These are phyloP conservation scores for Heterodera carotae DNA, from an alignment of 1,140 invertebrate species.

Conservation along the genomic window DNA sequence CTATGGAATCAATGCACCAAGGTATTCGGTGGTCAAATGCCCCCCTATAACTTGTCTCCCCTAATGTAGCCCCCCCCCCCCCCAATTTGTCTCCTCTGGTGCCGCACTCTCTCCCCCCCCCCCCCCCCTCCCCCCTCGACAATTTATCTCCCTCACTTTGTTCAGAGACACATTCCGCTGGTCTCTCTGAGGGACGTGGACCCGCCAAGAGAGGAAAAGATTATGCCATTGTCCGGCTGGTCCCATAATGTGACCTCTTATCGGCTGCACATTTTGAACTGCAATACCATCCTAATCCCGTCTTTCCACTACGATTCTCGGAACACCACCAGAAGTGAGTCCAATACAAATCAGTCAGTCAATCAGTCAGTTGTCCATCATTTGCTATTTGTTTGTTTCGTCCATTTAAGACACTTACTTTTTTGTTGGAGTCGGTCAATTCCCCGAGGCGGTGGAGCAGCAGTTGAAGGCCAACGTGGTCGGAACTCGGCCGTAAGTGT, in stretches of 20 bases:
- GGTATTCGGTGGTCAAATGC: no score
- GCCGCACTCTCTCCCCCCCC: not conserved
- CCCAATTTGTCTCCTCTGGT: no score
- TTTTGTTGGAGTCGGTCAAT: slow-evolving; percentile 57
- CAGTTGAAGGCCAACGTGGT: slow-evolving; percentile 55
- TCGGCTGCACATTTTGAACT: slow-evolving; percentile 59
- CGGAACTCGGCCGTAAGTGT: slow-evolving; percentile 44
- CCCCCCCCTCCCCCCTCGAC: no score
- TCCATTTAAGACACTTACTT: slow-evolving; percentile 56
- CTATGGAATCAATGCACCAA: slow-evolving; percentile 56
- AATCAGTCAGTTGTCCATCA: no score
- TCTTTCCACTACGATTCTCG: slow-evolving; percentile 50
- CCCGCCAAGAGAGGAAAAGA: slow-evolving; percentile 58
- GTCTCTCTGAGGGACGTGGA: slow-evolving; percentile 56
- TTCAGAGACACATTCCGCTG: slow-evolving; percentile 49
- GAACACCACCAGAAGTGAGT: slow-evolving; percentile 43
- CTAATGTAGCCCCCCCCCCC: no score
- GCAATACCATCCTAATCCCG: slow-evolving; percentile 60
- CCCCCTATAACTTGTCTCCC: no score
- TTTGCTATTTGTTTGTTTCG: not conserved
- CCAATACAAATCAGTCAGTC: slow-evolving; percentile 5
- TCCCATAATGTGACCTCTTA: slow-evolving; percentile 57
- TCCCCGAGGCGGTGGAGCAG: slow-evolving; percentile 56
- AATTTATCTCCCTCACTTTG: no score
- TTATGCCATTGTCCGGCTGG: slow-evolving; percentile 49